These are phyloP conservation scores for Tiaroga cobitis DNA, from an alignment of 2,797 vertebrate genomes.

Conservation along the genomic window DNA sequence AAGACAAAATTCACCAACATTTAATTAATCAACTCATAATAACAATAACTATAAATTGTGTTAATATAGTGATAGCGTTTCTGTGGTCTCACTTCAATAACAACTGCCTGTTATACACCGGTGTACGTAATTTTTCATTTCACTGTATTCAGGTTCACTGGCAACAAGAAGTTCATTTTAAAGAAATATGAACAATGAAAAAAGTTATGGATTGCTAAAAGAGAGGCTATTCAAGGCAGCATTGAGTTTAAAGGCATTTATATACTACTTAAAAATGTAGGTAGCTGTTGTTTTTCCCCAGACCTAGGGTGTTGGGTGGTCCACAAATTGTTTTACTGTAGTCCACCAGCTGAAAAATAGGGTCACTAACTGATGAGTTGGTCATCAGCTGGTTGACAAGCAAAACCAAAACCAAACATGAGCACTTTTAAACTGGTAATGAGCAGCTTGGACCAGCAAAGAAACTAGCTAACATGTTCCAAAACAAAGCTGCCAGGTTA, in stretches of 20 bases:
- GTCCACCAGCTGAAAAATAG: not conserved
- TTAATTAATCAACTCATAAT: not conserved
- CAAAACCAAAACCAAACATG: not conserved
- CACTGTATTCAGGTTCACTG: not conserved
- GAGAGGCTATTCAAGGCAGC: not conserved
- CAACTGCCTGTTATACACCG: not conserved
- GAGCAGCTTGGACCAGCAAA: conserved; percentile 1
- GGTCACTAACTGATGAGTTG: not conserved
- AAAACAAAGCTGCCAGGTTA: conserved; percentile 2
- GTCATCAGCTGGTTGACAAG: not conserved
- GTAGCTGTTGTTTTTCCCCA: conserved; percentile 15
- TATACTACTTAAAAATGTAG: not conserved
- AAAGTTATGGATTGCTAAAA: not conserved
- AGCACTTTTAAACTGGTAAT: not conserved
- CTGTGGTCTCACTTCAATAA: not conserved
- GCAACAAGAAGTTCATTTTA: not conserved
- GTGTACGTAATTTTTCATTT: not conserved
- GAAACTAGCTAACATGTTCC: not conserved
- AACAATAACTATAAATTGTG: not conserved
- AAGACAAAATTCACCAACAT: not conserved
- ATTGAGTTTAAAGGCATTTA: not conserved
- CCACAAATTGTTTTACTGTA: not conserved
- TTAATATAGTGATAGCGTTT: not conserved
- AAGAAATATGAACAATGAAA: not conserved
- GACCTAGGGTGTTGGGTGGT: not conserved